Evolutionary conservation across 2,888 invertebrate species (phyloP), one percentile per base, ranked within the genome.

Genomic region (Tipula confusa): DNA sequence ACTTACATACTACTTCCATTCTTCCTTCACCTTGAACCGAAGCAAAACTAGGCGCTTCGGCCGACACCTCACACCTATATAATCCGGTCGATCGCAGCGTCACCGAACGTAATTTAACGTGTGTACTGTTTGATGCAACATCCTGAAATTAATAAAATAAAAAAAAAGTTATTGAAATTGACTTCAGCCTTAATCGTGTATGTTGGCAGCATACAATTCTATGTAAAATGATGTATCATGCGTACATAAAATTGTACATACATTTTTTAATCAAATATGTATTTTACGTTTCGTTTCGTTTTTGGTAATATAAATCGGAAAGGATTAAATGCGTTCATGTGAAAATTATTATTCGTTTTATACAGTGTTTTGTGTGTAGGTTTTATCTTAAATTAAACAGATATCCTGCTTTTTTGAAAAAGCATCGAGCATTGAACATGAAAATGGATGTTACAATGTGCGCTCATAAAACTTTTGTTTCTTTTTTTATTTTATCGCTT

Each of bases 1-100:
- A 93, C 94, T 93, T 92, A 95, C 95, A 94, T 86, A 95, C 93
- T 87, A 95, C 93, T 90, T 95, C 95, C 94, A 95, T 93, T 87
- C 93, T 91, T 36, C 94, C 93, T 88, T 95, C 95, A 82, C 93
- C 94, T 85, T 94, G 93, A 0, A 93, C 93, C 7, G 95, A 95
- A 2, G 93, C 92, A 87, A 95, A 95, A 85, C 94, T 94, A 6
- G 95, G 95, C 82, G 94, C 94, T 89, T 95, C 95, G 0, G 95
- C 95, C 29, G 95, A 95, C 84, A 95, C 94, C 88, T 95, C 95
- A 87, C 95, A 95, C 85, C 93, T 91, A 89, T 94, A 95, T 83
- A 93, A 87, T 3, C 95, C 95, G 84, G 93, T 93, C 13, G 94
- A 93, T 88, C 93, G 93, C 85, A 94, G 90, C 86, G 92, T 93